Evolutionary conservation across 2,113 vertebrate species (phyloP).

Genomic region (Mesocricetus auratus): DNA sequence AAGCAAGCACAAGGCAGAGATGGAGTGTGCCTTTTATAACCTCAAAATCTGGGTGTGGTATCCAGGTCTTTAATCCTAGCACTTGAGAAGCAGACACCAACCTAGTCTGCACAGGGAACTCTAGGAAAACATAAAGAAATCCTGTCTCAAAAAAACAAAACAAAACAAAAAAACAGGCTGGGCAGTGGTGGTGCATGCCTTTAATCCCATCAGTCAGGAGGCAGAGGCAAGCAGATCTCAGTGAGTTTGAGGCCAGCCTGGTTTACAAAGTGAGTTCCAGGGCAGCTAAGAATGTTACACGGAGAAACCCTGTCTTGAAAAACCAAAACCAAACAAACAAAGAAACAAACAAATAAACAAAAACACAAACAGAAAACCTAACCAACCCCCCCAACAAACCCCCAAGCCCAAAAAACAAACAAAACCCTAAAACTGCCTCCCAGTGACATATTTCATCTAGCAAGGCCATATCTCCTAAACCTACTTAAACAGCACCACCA

Average conservation of each 20-base stretch:
- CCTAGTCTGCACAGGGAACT: background rate
- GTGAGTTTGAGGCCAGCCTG: background rate
- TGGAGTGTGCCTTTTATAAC: background rate
- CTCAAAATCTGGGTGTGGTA: background rate
- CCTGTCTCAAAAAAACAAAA: background rate
- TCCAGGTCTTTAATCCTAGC: background rate
- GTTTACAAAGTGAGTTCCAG: background rate
- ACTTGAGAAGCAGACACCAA: background rate
- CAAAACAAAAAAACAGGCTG: background rate
- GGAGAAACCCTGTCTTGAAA: background rate
- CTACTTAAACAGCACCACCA: background rate
- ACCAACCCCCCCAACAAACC: background rate
- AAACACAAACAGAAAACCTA: no score
- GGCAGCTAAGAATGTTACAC: background rate
- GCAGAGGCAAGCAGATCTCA: no score
- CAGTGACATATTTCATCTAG: background rate
- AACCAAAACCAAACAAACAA: background rate
- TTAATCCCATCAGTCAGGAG: no score
- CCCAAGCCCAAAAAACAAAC: background rate
- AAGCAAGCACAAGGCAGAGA: background rate
- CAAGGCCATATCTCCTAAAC: background rate
- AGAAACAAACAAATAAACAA: background rate
- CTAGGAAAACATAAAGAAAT: background rate
- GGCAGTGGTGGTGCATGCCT: no score
- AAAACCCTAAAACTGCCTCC: background rate